phyloP scores from a whole-genome alignment of 2,113 vertebrate species.

The Saccopteryx bilineata region DNA sequence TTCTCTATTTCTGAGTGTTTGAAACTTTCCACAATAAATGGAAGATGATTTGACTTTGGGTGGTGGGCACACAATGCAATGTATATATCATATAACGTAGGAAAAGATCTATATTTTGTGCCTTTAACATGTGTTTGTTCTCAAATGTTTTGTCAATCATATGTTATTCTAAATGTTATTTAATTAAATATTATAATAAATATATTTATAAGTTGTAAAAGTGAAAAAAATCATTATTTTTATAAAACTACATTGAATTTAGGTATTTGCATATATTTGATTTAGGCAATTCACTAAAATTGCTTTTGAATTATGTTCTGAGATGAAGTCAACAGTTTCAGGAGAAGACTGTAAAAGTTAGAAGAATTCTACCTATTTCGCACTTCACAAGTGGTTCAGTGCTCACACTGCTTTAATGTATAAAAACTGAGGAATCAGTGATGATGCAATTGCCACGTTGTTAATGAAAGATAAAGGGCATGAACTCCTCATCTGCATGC shows the following conservation, averaged over 20 bases:
- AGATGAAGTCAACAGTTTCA: neutral
- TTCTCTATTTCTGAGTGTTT: neutral
- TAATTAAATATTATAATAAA: neutral
- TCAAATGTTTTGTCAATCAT: neutral
- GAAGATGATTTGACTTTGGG: no score
- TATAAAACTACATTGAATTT: neutral
- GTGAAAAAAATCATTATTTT: slow-evolving; percentile 24
- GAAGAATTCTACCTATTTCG: neutral
- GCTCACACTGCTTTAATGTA: neutral
- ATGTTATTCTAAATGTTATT: neutral
- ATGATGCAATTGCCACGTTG: no score
- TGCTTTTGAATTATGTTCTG: neutral
- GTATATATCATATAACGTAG: no score
- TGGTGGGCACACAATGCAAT: no score
- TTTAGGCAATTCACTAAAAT: neutral
- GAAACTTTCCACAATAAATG: neutral
- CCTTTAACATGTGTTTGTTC: neutral
- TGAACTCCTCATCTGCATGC: neutral
- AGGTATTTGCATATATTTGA: neutral
- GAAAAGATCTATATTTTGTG: neutral
- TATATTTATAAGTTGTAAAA: neutral
- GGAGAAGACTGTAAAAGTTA: neutral
- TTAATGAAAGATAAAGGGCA: neutral
- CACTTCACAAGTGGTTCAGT: neutral
- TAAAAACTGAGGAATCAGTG: no score